These are phyloP conservation scores for Corythucha ciliata DNA, from an alignment of 2,888 invertebrate genomes.

Conservation along the genomic window DNA sequence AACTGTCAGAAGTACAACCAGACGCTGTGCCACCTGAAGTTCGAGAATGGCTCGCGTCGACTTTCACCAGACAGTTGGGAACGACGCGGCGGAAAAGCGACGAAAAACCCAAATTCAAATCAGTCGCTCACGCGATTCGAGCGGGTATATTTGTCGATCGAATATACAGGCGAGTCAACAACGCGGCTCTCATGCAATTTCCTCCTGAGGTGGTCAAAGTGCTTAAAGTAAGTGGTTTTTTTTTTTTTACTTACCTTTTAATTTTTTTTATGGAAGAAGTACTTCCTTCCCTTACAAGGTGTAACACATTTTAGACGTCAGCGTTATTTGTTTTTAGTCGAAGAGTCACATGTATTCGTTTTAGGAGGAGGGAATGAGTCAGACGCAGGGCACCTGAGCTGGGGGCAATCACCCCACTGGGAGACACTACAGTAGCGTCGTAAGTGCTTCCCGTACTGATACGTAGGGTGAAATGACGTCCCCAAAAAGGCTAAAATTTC, in stretches of 20 bases:
- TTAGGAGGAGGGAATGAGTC: no score
- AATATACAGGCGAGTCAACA: constrained; percentile 75
- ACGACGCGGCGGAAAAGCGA: constrained; percentile 65
- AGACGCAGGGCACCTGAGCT: no score
- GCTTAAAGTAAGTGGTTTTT: constrained; percentile 58
- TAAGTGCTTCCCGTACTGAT: no score
- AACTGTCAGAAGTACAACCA: constrained; percentile 89
- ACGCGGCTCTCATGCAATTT: constrained; percentile 72
- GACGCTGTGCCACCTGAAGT: constrained; percentile 95
- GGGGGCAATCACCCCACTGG: no score
- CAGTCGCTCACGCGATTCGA: constrained; percentile 91
- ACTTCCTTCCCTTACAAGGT: no score
- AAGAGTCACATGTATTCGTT: no score
- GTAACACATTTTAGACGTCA: no score
- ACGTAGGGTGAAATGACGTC: no score
- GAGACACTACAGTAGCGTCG: no score
- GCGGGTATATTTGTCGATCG: constrained; percentile 95
- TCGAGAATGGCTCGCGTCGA: constrained; percentile 91
- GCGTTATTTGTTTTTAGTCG: no score
- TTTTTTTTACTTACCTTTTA: constrained; percentile 7
- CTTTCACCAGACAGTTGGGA: constrained; percentile 83
- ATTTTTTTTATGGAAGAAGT: no score
- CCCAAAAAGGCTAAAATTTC: no score
- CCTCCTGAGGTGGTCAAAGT: constrained; percentile 77
- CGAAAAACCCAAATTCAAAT: constrained; percentile 81